Conservation (phyloP, 2,888 invertebrate species). For the Diplolepis rosae region DNA sequence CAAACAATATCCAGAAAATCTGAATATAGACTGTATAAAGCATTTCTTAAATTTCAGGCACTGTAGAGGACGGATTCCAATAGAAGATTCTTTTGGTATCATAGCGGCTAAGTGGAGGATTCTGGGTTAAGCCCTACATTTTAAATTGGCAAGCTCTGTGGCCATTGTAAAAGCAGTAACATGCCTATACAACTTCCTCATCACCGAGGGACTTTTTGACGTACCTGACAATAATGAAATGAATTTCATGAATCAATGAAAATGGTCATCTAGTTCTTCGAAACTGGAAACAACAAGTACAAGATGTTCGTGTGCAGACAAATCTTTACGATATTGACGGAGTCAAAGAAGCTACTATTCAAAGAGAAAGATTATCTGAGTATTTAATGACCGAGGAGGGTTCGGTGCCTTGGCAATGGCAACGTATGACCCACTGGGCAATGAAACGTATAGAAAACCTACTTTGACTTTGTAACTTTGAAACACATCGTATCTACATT, state of each 20-base stretch:
- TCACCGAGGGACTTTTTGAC: background rate
- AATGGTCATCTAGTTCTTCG: background rate
- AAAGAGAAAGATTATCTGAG: no score
- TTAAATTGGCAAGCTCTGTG: background rate
- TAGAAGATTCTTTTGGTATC: background rate
- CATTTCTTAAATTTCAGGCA: background rate
- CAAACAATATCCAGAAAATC: no score
- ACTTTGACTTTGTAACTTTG: no score
- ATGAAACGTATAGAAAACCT: no score
- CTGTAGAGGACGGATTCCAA: background rate
- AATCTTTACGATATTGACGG: no score
- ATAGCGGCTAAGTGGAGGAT: background rate
- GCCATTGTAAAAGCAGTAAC: background rate
- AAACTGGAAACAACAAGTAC: background rate
- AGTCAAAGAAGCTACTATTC: no score
- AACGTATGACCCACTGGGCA: no score
- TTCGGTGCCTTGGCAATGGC: no score
- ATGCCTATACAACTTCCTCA: background rate
- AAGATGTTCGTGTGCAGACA: no score
- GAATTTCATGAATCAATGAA: background rate
- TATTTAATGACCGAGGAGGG: no score
- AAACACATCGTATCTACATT: no score
- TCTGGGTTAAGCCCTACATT: background rate
- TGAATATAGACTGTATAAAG: no score
- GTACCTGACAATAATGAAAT: background rate